These are phyloP conservation scores for Cephus spinipes DNA, from an alignment of 2,888 invertebrate genomes.

Conservation along the genomic window DNA sequence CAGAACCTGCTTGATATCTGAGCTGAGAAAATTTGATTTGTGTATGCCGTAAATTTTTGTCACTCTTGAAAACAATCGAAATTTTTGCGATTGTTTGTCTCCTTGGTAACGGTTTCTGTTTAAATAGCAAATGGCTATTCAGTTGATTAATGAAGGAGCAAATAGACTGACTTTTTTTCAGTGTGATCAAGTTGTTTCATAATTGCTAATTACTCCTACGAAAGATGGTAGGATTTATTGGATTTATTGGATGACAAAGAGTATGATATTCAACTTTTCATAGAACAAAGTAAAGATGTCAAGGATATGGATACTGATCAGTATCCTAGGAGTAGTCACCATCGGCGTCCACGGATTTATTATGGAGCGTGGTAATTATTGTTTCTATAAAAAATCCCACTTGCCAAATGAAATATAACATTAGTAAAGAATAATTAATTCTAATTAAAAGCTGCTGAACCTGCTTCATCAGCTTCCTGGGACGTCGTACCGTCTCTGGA, in stretches of 20 bases:
- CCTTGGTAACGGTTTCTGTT: neutral
- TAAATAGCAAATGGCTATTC: neutral
- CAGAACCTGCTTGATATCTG: neutral
- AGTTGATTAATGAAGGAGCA: neutral
- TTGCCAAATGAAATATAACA: neutral
- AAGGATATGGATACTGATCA: constrained; percentile 25
- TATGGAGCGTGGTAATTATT: constrained; percentile 16
- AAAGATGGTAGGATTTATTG: neutral
- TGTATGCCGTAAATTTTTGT: neutral
- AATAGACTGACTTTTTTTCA: neutral
- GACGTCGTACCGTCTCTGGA: constrained; percentile 7
- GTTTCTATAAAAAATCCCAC: neutral
- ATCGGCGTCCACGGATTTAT: constrained; percentile 21
- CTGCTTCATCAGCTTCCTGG: constrained; percentile 8
- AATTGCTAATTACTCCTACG: neutral
- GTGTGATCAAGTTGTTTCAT: neutral
- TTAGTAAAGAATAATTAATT: neutral
- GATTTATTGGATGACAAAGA: neutral
- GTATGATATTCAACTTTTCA: neutral
- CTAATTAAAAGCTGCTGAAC: neutral
- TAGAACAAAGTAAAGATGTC: constrained; percentile 12
- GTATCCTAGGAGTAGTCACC: constrained; percentile 23
- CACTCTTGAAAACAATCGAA: neutral
- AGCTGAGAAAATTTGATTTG: neutral
- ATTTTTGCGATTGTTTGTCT: constrained; percentile 18